phyloP scores from a whole-genome alignment of 2,888 invertebrate genomes.

The Eledone cirrhosa region DNA sequence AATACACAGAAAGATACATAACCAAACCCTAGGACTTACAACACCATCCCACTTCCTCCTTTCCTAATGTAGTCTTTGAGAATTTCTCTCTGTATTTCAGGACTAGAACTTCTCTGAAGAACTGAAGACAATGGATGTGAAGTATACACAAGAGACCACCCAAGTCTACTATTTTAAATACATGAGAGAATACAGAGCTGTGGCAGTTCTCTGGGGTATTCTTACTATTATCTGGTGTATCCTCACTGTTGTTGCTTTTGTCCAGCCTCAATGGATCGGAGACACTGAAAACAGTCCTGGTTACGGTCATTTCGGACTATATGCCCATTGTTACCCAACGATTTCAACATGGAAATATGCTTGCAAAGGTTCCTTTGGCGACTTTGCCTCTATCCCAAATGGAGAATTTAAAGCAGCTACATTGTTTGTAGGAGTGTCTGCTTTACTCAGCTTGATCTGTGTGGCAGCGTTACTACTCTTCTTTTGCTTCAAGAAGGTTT shows the following conservation, averaged over 20 bases:
- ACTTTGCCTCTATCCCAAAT: slow-evolving; percentile 81
- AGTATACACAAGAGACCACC: slow-evolving; percentile 55
- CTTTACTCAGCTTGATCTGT: slow-evolving; percentile 82
- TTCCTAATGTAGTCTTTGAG: too few species aligned
- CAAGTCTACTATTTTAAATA: slow-evolving; percentile 63
- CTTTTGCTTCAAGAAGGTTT: slow-evolving; percentile 91
- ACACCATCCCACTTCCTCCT: too few species aligned
- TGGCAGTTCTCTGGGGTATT: slow-evolving; percentile 96
- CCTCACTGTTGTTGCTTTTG: slow-evolving; percentile 91
- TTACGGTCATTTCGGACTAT: slow-evolving; percentile 91
- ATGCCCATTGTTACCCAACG: slow-evolving; percentile 78
- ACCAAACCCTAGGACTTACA: too few species aligned
- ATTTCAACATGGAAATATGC: slow-evolving; percentile 42
- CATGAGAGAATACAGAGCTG: slow-evolving; percentile 73
- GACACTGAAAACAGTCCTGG: slow-evolving; percentile 69
- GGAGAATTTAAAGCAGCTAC: slow-evolving; percentile 87
- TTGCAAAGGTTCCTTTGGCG: slow-evolving; percentile 80
- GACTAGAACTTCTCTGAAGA: too few species aligned
- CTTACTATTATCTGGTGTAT: slow-evolving; percentile 97
- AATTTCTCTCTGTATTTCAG: too few species aligned
- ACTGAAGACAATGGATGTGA: slow-evolving; percentile 38
- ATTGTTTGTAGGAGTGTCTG: slow-evolving; percentile 87
- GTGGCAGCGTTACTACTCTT: slow-evolving; percentile 89
- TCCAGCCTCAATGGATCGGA: slow-evolving; percentile 78
- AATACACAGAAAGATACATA: too few species aligned